Percentiles rank a stretch among this genome's conserved stretches.
Evolutionary conservation across 2,797 vertebrate species (phyloP).

Genomic region (Lithobates sylvaticus): DNA sequence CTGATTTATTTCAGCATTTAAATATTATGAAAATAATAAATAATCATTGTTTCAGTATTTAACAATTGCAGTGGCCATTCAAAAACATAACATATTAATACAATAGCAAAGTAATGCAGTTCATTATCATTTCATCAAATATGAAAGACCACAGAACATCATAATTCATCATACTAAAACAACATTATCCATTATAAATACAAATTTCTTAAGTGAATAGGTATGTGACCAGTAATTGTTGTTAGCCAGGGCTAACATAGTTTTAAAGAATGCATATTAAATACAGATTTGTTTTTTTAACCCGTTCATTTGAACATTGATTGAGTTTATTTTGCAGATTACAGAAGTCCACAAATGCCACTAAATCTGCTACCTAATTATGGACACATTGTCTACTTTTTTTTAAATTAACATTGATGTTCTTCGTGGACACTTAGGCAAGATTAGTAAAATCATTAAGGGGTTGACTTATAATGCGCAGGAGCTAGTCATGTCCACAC

Average conservation of each 20-base stretch:
- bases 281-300: not conserved
- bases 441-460: too few species aligned
- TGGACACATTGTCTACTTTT: too few species aligned
- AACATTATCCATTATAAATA: not conserved
- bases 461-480: too few species aligned
- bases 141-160: not conserved
- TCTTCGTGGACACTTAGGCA: too few species aligned
- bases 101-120: not conserved
- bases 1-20: constrained; percentile 23
- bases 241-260: too few species aligned
- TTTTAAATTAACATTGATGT: too few species aligned
- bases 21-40: not conserved
- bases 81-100: not conserved
- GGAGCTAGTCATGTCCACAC: too few species aligned
- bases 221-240: not conserved
- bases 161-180: not conserved
- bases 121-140: not conserved
- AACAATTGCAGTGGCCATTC: not conserved
- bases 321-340: not conserved
- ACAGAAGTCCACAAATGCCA: too few species aligned
- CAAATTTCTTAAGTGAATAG: not conserved
- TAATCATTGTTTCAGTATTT: not conserved
- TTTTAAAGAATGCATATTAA: not conserved
- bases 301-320: not conserved
- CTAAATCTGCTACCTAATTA: too few species aligned